Base-by-base conservation (phyloP, 2,113 vertebrate species). In the Cinclus mexicanus region DNA sequence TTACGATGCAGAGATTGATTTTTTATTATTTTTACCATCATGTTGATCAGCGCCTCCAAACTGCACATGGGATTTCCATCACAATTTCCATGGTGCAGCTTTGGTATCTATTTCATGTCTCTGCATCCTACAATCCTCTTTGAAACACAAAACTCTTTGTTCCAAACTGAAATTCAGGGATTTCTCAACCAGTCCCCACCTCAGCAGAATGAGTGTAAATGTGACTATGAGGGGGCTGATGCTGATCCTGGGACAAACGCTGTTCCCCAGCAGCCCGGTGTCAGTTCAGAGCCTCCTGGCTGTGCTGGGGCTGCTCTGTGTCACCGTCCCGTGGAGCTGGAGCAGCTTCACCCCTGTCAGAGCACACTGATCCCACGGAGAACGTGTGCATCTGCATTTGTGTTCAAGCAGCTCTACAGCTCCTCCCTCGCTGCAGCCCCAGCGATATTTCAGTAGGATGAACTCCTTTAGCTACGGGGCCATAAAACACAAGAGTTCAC, bases 371-470 rank as follows among this genome's bases (percentile, higher is more conserved):
- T 85, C 76, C 59, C 57, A 41, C 9, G 23, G 61, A 1, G 5
- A 91, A 49, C 0, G 0, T 64, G 22, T 11, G 60, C 85, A 79
- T 49, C 83, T 87, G 94, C 0, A 71, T 91, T 87, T 84, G 67
- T 85, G 71, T 46, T 70, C 31, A 55, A 12, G 46, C 72, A 76
- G 64, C 53, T 87, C 85, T 39, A 26, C n/a, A 47, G 80, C 47
- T 95, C 78, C 68, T 37, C 35, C 35, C 35, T 93, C 21, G 10
- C 70, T 89, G 37, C 80, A 87, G 94, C 94, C 83, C 89, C 44
- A 49, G 93, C 95, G 80, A 33, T 80, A 22, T 87, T 87, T 84
- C 76, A 74, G 64, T 37, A 46, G 92, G 89, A 91, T 26, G 71
- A 88, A 35, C 31, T 44, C 59, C 86, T 83, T 84, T 81, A 80